Evolutionary conservation across 1,140 invertebrate genomes (phyloP).

Genomic region (Euschistus heros): DNA sequence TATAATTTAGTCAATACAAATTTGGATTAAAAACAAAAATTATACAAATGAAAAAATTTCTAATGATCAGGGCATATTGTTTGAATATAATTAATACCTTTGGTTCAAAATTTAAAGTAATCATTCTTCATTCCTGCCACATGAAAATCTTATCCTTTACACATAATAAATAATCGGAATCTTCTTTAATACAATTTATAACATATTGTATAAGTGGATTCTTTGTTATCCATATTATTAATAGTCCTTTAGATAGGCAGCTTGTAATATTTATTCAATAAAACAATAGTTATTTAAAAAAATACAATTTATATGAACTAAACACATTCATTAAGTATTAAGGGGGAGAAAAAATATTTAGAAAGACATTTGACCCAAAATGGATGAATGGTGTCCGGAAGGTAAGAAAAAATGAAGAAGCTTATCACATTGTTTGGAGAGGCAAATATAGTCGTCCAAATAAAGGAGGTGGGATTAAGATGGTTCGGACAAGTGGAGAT

Average conservation of each 20-base stretch:
- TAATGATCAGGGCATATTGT: background rate
- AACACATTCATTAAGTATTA: too few species aligned
- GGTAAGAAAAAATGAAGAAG: too few species aligned
- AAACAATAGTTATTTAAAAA: background rate
- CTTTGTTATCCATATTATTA: conserved; percentile 16
- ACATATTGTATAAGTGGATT: background rate
- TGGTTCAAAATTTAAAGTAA: background rate
- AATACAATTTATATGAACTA: background rate
- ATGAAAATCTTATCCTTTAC: background rate
- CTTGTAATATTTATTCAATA: too few species aligned
- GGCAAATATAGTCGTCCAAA: too few species aligned
- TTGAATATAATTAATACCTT: background rate
- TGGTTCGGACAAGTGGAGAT: too few species aligned
- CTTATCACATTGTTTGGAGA: too few species aligned
- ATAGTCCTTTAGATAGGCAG: too few species aligned
- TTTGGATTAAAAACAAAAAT: background rate
- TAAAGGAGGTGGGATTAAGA: too few species aligned
- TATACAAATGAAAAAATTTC: background rate
- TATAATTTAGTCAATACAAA: background rate
- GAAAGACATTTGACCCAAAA: too few species aligned
- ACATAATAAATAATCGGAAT: background rate
- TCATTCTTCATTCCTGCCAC: background rate
- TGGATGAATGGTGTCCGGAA: too few species aligned
- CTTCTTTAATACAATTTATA: background rate
- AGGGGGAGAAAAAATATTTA: too few species aligned